Evolutionary conservation across 2,113 vertebrate species (phyloP).

Genomic region (Trachemys scripta): DNA sequence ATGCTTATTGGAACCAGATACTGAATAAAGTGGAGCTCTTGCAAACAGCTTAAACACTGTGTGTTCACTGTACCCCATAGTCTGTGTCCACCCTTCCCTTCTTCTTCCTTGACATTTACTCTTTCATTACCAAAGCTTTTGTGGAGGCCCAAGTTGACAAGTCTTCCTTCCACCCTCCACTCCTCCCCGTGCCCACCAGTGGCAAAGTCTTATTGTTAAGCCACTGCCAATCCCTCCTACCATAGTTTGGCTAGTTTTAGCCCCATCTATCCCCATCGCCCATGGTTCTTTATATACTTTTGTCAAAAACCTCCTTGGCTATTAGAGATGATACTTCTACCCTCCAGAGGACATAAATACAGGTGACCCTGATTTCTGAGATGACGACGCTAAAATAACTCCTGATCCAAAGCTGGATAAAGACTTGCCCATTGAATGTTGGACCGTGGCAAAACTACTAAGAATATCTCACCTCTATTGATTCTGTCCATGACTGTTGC

Average conservation of each 20-base stretch:
- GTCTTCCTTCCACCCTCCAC: too few relatives aligned
- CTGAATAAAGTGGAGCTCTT: too few relatives aligned
- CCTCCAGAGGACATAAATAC: not conserved
- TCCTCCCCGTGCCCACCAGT: too few relatives aligned
- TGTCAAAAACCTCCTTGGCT: not conserved
- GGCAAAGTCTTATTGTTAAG: too few relatives aligned
- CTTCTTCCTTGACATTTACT: slow-evolving; percentile 10
- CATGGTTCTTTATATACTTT: too few relatives aligned
- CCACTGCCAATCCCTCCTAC: too few relatives aligned
- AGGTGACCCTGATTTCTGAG: not conserved
- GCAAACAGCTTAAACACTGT: too few relatives aligned
- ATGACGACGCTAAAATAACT: not conserved
- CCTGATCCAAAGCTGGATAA: not conserved
- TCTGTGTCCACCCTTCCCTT: slow-evolving; percentile 14
- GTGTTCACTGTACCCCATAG: not conserved
- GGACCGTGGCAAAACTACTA: not conserved
- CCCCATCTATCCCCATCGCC: too few relatives aligned
- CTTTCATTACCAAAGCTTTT: slow-evolving; percentile 12
- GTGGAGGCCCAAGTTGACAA: not conserved
- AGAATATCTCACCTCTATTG: not conserved
- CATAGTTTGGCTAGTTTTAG: too few relatives aligned
- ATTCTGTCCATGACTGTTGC: not conserved
- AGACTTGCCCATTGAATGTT: not conserved
- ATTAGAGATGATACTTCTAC: not conserved
- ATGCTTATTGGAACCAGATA: too few relatives aligned